Conservation (phyloP, 2,113 vertebrate genomes). For the Triplophysa tibetana region DNA sequence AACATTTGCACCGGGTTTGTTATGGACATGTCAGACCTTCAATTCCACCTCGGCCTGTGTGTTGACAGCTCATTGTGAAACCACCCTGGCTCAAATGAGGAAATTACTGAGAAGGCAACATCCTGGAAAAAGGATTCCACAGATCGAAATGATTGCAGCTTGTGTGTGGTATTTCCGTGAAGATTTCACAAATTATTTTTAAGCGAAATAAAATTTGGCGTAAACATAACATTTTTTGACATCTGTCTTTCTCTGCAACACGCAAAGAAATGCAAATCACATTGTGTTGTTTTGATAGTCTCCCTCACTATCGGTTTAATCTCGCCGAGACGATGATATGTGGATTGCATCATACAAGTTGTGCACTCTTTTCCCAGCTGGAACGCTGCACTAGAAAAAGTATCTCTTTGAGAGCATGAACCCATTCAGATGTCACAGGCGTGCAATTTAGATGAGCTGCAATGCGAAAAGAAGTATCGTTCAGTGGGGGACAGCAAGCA, state of each 20-base stretch:
- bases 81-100: slow-evolving; percentile 44
- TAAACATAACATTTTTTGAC: background rate
- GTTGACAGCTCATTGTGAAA: slow-evolving; percentile 50
- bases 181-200: slow-evolving; percentile 8
- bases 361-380: slow-evolving; percentile 28
- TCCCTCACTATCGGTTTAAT: slow-evolving; percentile 38
- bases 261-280: slow-evolving; percentile 1
- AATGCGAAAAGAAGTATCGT: slow-evolving; percentile 35
- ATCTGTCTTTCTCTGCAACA: slow-evolving; percentile 2
- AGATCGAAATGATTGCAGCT: slow-evolving; percentile 9
- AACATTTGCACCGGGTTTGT: background rate
- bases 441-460: slow-evolving; percentile 46
- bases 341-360: slow-evolving; percentile 42
- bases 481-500: slow-evolving; percentile 14
- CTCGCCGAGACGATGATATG: slow-evolving; percentile 42
- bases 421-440: slow-evolving; percentile 46
- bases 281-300: slow-evolving; percentile 17
- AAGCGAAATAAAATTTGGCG: background rate
- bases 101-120: slow-evolving; percentile 47
- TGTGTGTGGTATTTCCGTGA: slow-evolving; percentile 31
- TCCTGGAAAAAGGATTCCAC: slow-evolving; percentile 50
- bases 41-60: slow-evolving; percentile 37
- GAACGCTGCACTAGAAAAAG: slow-evolving; percentile 38
- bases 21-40: slow-evolving; percentile 31
- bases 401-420: slow-evolving; percentile 25